Percentiles rank a stretch among this genome's conserved stretches.
Conservation (phyloP, 2,888 invertebrate genomes). For the Lepidonotus clava region DNA sequence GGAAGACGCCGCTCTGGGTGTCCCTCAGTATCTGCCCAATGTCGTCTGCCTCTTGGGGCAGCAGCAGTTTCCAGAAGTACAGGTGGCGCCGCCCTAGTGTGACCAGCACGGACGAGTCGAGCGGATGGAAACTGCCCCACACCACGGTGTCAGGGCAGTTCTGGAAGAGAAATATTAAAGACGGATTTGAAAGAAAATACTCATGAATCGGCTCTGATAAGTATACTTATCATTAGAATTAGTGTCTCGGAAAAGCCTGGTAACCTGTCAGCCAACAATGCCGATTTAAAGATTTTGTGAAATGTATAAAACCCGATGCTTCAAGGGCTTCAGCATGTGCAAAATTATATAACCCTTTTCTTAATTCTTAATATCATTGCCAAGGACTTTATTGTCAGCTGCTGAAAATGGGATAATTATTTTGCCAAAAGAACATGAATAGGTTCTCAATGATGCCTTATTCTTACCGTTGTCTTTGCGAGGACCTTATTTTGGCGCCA, state of each 20-base stretch:
- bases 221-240: too few relatives aligned
- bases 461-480: constrained; percentile 93
- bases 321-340: too few relatives aligned
- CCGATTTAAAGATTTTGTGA: too few relatives aligned
- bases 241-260: too few relatives aligned
- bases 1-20: constrained; percentile 75
- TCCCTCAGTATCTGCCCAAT: constrained; percentile 81
- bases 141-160: constrained; percentile 17
- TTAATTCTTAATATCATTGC: too few relatives aligned
- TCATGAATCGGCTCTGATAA: too few relatives aligned
- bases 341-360: too few relatives aligned
- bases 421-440: neutral
- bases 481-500: constrained; percentile 97
- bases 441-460: neutral
- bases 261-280: too few relatives aligned
- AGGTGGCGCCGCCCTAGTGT: constrained; percentile 95
- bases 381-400: too few relatives aligned
- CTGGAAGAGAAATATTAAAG: too few relatives aligned
- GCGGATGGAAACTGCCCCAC: constrained; percentile 89
- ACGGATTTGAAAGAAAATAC: too few relatives aligned
- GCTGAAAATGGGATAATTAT: neutral
- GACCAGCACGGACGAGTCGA: constrained; percentile 93
- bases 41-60: constrained; percentile 10
- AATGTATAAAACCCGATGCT: too few relatives aligned
- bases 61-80: constrained; percentile 90